Conservation (phyloP, 1,140 invertebrate genomes). For the Drosophila triauraria region DNA sequence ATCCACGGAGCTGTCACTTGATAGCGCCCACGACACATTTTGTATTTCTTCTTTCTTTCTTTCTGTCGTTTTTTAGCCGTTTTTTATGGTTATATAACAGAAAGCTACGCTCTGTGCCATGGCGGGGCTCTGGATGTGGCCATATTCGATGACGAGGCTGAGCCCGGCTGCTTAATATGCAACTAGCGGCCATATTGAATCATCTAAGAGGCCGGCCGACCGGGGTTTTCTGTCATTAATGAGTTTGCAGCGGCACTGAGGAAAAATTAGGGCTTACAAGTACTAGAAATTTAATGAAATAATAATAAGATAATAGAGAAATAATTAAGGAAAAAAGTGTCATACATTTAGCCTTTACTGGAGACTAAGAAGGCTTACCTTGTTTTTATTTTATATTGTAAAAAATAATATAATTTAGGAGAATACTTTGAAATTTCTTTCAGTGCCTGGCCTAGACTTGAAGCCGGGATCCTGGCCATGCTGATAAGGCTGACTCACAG, state of each 20-base stretch:
- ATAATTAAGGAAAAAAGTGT: neutral
- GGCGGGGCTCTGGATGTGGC: constrained; percentile 1
- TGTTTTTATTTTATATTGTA: neutral
- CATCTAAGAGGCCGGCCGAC: constrained; percentile 57
- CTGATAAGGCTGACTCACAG: constrained; percentile 64
- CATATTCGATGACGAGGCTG: constrained; percentile 47
- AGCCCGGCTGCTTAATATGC: constrained; percentile 67
- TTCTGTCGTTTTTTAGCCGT: neutral
- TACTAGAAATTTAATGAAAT: neutral
- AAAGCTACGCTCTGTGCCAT: constrained; percentile 7
- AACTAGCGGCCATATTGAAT: constrained; percentile 67
- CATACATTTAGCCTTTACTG: neutral
- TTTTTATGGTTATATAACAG: constrained; percentile 61
- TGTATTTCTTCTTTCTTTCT: constrained; percentile 15
- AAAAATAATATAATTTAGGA: too few species aligned
- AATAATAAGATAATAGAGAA: too few species aligned
- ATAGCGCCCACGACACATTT: constrained; percentile 66
- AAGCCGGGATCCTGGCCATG: constrained; percentile 1
- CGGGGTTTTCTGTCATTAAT: constrained; percentile 41
- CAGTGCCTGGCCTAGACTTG: neutral
- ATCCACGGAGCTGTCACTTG: constrained; percentile 39
- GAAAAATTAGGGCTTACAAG: neutral
- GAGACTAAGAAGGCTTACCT: neutral
- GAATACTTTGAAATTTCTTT: neutral
- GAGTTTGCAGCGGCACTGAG: constrained; percentile 29